Evolutionary conservation across 1,140 invertebrate species (phyloP).

Genomic region (Eulimnadia texana): DNA sequence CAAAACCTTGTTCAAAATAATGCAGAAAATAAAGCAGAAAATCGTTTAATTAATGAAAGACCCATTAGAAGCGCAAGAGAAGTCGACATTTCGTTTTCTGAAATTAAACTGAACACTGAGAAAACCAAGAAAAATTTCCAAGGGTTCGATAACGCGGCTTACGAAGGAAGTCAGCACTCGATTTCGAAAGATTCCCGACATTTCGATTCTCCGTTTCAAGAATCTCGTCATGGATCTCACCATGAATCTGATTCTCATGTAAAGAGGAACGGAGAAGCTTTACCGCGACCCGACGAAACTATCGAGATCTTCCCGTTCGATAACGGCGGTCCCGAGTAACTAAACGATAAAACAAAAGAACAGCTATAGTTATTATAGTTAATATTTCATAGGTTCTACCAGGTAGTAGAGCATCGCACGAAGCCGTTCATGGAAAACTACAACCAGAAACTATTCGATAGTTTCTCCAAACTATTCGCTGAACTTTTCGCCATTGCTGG

Average conservation of each 20-base stretch:
- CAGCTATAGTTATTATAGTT: neutral
- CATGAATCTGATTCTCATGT: neutral
- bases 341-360: neutral
- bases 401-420: neutral
- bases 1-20: no score
- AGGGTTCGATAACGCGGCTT: neutral
- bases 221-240: neutral
- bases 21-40: no score
- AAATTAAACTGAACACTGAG: neutral
- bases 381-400: neutral
- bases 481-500: conserved; percentile 4
- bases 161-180: neutral
- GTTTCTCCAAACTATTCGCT: neutral
- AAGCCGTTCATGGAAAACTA: neutral
- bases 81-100: neutral
- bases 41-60: neutral
- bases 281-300: conserved; percentile 5
- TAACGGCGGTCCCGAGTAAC: neutral
- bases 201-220: neutral
- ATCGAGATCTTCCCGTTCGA: conserved; percentile 10
- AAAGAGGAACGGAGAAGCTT: neutral
- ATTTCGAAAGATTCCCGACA: no score
- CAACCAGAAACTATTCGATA: neutral
- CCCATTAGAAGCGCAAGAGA: neutral
- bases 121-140: neutral